A percentile compares a stretch with the other conserved stretches of the same genome.
Conservation (phyloP, 2,113 vertebrate genomes). For the Emydocephalus ijimae region DNA sequence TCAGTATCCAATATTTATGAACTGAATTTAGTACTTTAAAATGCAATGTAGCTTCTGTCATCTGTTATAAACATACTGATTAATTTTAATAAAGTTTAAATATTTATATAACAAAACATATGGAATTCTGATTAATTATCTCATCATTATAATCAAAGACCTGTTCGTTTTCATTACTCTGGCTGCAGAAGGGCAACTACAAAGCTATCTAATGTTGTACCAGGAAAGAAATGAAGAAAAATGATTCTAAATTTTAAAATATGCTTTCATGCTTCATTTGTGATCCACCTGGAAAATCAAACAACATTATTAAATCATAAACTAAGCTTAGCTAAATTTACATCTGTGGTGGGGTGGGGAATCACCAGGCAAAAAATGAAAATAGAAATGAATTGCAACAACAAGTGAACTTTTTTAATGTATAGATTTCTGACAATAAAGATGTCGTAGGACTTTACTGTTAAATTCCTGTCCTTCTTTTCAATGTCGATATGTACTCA, state of each 20-base stretch:
- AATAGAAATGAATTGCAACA: neutral
- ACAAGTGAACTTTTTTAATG: neutral
- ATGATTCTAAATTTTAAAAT: slow-evolving; percentile 7
- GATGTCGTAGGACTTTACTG: neutral
- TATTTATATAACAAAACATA: slow-evolving; percentile 22
- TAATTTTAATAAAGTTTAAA: slow-evolving; percentile 18
- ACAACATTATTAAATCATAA: neutral
- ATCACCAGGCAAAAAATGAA: neutral
- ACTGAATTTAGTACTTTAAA: neutral
- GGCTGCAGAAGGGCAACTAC: neutral
- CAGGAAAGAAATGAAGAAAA: slow-evolving; percentile 3
- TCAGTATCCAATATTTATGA: slow-evolving; percentile 13
- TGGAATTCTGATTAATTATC: slow-evolving; percentile 8
- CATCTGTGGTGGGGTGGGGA: neutral
- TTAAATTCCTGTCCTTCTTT: neutral
- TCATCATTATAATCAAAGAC: slow-evolving; percentile 5
- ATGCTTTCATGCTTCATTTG: neutral
- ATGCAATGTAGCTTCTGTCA: slow-evolving; percentile 26
- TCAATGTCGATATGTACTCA: neutral
- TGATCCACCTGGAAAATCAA: neutral
- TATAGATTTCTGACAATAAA: neutral
- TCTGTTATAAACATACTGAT: slow-evolving; percentile 16
- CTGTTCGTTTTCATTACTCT: slow-evolving; percentile 8
- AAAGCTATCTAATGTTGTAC: neutral
- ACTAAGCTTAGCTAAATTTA: neutral